Evolutionary conservation across 1,140 invertebrate species (phyloP), one percentile per base, ranked within the genome.

Genomic region (Vanessa atalanta): DNA sequence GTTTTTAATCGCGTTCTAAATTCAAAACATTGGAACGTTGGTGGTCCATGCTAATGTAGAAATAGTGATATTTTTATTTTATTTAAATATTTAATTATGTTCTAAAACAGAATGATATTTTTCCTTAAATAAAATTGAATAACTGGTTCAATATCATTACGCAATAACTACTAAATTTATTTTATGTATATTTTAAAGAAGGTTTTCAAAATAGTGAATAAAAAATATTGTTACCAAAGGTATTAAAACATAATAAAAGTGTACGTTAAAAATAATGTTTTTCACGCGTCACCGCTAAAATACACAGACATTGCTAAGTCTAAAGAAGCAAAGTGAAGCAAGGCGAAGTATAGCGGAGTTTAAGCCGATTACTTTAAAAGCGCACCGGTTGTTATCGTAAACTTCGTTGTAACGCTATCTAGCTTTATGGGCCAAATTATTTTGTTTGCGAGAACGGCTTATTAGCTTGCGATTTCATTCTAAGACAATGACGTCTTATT

Each of bases 1-100:
- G 79, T 83, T 84, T 84, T 83, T 84, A 82, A 83, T 81, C 79
- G 80, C 71, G 78, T 83, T 87, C 85, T 80, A 87, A 85, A 85
- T 86, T 86, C 83, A 79, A 85, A 85, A 73, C 70, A 53, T 75
- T 66, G 60, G 64, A 73, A 74, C 67, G 74, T 77, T 73, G 79
- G 79, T 81, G 81, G 81, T 81, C 79, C 74, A 72, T 70, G 37
- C 43, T 65, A 65, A 60, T 75, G 53, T 63, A 13, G 16, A 55
- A 57, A 16, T 53, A n/a, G 8, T 53, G n/a, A 16, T 3, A 20
- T 20, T 20, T 8, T 53, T 53, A 53, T 16, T 53, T 53, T 16
- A 53, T 15, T 53, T 16, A n/a, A 16, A 9, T 16, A 53, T 51
- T 51, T 53, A n/a, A 53, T 53, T n/a, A 43, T 43, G 8, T 43